phyloP scores from a whole-genome alignment of 2,113 vertebrate genomes.

The Burhinus oedicnemus region DNA sequence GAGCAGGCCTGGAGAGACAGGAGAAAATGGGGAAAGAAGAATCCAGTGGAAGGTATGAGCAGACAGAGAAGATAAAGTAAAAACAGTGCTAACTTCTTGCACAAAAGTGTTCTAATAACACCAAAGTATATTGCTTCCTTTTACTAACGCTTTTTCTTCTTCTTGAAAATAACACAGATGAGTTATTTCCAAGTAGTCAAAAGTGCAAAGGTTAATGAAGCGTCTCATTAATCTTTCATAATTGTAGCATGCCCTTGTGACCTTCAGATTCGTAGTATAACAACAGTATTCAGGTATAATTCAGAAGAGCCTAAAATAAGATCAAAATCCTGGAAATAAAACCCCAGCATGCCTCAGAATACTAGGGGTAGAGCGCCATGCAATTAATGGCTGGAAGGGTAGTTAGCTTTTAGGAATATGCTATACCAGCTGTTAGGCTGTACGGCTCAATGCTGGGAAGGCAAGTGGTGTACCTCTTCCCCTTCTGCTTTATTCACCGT shows the following conservation, averaged over 20 bases:
- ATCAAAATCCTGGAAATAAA: neutral
- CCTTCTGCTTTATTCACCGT: neutral
- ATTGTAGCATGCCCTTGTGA: constrained; percentile 60
- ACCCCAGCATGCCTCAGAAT: neutral
- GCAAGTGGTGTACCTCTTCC: neutral
- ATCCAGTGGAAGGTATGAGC: neutral
- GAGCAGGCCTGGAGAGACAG: neutral
- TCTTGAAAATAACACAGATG: constrained; percentile 39
- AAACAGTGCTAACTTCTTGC: neutral
- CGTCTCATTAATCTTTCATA: constrained; percentile 73
- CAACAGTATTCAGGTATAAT: neutral
- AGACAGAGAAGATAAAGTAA: neutral
- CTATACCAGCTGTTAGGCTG: neutral
- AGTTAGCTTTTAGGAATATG: neutral
- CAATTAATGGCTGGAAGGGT: neutral
- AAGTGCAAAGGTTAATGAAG: constrained; percentile 75
- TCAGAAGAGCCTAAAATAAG: neutral
- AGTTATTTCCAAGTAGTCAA: constrained; percentile 34
- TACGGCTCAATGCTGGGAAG: neutral
- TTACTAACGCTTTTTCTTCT: neutral
- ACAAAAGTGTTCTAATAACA: neutral
- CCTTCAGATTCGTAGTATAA: neutral
- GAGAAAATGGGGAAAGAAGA: neutral
- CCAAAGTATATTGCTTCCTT: neutral
- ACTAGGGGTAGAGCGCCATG: neutral